These are phyloP conservation scores for Periparus ater DNA, from an alignment of 2,797 vertebrate genomes.

Conservation along the genomic window DNA sequence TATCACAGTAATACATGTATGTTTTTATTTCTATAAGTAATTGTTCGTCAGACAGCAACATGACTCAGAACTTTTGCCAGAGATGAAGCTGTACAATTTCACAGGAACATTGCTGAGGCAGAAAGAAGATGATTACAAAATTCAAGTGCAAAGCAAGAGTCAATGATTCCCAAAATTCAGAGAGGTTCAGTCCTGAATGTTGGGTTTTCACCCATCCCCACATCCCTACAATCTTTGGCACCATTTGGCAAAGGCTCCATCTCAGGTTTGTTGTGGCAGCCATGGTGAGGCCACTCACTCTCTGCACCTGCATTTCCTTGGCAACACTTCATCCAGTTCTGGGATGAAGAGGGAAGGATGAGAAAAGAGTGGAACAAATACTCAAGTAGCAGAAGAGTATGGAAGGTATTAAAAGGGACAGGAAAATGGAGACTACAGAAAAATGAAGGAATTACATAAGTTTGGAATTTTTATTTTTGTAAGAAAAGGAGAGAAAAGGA, in stretches of 20 bases:
- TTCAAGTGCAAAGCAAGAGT: rapidly evolving
- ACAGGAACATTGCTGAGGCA: rapidly evolving
- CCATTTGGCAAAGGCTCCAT: not conserved
- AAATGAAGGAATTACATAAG: not conserved
- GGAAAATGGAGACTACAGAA: not conserved
- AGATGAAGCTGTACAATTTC: not conserved
- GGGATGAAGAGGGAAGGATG: not conserved
- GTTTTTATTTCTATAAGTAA: not conserved
- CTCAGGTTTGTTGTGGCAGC: not conserved
- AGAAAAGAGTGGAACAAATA: not conserved
- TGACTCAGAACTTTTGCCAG: not conserved
- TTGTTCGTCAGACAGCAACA: rapidly evolving
- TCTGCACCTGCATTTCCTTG: not conserved
- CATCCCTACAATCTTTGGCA: rapidly evolving
- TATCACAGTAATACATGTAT: not conserved
- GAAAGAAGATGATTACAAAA: not conserved
- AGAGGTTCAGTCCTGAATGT: not conserved
- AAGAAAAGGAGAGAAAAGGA: not conserved
- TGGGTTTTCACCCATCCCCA: not conserved
- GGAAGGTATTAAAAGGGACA: not conserved
- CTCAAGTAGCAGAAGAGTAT: not conserved
- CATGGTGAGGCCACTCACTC: not conserved
- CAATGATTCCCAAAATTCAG: not conserved
- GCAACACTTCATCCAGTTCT: not conserved
- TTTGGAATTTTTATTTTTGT: not conserved